These are phyloP conservation scores for Akabosia matsudoensis DNA, from an alignment of 1,140 invertebrate genomes.

Conservation along the genomic window DNA sequence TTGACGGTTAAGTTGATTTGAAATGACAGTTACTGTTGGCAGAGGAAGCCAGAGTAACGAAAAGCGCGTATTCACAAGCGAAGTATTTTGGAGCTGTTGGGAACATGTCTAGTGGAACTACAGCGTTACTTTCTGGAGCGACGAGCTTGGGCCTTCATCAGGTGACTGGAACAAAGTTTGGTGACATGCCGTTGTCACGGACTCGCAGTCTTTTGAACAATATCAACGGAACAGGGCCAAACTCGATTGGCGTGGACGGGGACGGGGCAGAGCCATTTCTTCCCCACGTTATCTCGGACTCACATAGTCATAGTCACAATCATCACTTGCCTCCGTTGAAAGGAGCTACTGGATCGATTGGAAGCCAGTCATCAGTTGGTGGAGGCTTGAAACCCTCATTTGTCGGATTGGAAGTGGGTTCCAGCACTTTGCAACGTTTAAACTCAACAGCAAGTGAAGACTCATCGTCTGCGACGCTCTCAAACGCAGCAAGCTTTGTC, in stretches of 20 bases:
- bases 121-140: constrained; percentile 38
- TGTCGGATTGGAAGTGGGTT: constrained; percentile 40
- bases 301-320: constrained; percentile 49
- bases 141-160: constrained; percentile 32
- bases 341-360: constrained; percentile 22
- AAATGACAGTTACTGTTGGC: constrained; percentile 4
- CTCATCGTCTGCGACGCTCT: constrained; percentile 31
- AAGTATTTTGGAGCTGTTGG: neutral
- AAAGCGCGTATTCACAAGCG: neutral
- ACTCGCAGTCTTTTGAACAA: constrained; percentile 53
- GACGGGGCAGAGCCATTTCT: constrained; percentile 37
- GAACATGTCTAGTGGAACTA: constrained; percentile 45
- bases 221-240: constrained; percentile 48
- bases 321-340: constrained; percentile 47
- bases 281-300: constrained; percentile 36
- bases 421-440: constrained; percentile 42
- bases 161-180: constrained; percentile 38
- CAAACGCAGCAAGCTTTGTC: constrained; percentile 11
- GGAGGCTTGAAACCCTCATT: constrained; percentile 34
- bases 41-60: neutral
- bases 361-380: constrained; percentile 20
- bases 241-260: constrained; percentile 26
- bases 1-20: too few relatives aligned
- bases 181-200: constrained; percentile 53
- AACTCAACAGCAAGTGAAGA: constrained; percentile 39